Base-by-base conservation (phyloP, 1,140 invertebrate genomes). In the Ridgeia piscesae region DNA sequence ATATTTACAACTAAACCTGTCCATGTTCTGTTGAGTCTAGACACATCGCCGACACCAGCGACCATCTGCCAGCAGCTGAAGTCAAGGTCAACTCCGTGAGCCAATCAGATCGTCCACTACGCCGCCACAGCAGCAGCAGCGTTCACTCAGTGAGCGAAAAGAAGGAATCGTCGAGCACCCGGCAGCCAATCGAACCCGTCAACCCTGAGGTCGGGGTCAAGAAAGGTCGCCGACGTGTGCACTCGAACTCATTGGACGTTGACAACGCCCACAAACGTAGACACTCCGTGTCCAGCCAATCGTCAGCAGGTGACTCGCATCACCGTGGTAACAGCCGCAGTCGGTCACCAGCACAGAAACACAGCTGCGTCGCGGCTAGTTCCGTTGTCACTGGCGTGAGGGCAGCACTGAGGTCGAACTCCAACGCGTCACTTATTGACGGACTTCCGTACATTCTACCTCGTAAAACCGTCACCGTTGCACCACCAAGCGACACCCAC, bases 391-490 rank as follows among this genome's bases (percentile, higher is more conserved):
- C 91, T 1, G 42, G 48, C 1, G 91, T 92, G 27, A 42, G 33
- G 91, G n/a, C 48, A 90, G 92, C 90, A 90, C 91, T 94, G n/a
- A 89, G 93, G n/a, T 94, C 93, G 17, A 94, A 94, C 35, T 92
- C 92, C 31, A 90, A 93, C 31, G 93, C 93, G 27, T 91, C 92
- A 34, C 91, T 94, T 0, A 88, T 94, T 77, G 91, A 91, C 31
- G 93, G 93, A 33, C 92, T 94, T 31, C 93, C 93, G 88, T 94
- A 94, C 93, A 94, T 93, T 92, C 91, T 91, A 27, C 91, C 91
- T 89, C 88, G 93, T 48, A 92, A 35, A 48, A 35, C 89, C 9
- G 48, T 42, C 89, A 88, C 42, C 33, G 90, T 89, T n/a, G 77
- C 89, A 42, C 89, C 50, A 34, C 77, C 34, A 11, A 93, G 91